These are phyloP conservation scores for Syrrhaptes paradoxus DNA, from an alignment of 2,113 vertebrate genomes.

Conservation along the genomic window DNA sequence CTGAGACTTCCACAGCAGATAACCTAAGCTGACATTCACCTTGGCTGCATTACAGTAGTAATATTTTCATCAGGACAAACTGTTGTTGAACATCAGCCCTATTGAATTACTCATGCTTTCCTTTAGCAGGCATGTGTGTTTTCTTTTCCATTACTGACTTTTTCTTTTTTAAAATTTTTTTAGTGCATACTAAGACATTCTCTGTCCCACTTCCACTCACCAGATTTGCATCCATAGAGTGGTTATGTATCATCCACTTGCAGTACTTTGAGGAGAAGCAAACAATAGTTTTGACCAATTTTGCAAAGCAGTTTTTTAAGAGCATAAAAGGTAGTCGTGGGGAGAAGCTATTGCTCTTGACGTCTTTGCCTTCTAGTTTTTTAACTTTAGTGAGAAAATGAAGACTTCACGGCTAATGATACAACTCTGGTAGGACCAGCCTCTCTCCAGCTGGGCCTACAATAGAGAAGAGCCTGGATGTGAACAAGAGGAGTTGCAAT, in stretches of 20 bases:
- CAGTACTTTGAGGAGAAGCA: accelerated
- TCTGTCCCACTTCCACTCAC: not conserved
- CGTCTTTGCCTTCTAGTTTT: not conserved
- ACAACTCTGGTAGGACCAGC: not conserved
- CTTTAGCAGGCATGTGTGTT: conserved; percentile 21
- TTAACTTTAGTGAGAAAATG: not conserved
- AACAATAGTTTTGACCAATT: not conserved
- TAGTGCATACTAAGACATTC: not conserved
- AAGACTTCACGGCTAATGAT: not conserved
- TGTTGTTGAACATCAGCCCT: conserved; percentile 42
- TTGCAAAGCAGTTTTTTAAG: not conserved
- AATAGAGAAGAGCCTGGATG: not conserved
- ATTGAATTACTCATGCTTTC: conserved; percentile 51
- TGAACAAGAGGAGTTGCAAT: not conserved
- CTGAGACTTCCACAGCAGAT: conserved; percentile 34
- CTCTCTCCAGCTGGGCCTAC: not conserved
- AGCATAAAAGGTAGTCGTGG: not conserved
- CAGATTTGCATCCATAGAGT: not conserved
- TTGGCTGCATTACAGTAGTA: conserved; percentile 57
- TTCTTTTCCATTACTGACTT: conserved; percentile 47
- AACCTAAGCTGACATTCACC: conserved; percentile 50
- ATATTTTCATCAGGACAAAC: conserved; percentile 61
- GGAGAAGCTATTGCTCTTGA: not conserved
- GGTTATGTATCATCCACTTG: not conserved
- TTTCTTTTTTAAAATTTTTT: not conserved